Percentiles rank a stretch among this genome's conserved stretches.
Evolutionary conservation across 2,888 invertebrate species (phyloP).

Genomic region (Ochlodes sylvanus): DNA sequence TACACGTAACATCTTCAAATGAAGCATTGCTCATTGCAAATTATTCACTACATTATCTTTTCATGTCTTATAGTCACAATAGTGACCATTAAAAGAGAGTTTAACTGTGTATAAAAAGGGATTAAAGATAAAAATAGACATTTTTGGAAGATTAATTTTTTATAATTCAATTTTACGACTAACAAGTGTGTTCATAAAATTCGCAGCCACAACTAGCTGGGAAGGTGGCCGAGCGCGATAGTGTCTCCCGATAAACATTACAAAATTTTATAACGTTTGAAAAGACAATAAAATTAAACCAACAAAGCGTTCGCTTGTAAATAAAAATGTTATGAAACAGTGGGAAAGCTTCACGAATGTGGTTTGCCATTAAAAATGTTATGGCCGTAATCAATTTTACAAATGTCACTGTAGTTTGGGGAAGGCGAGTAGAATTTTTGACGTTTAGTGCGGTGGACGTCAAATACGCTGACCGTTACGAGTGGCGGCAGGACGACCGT

Average conservation of each 20-base stretch:
- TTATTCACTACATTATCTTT: too few species aligned
- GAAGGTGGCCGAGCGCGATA: constrained; percentile 22
- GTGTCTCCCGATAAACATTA: constrained; percentile 45
- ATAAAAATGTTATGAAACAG: constrained; percentile 66
- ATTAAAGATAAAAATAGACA: not conserved
- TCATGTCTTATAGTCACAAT: not conserved
- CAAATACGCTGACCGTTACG: constrained; percentile 46
- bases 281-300: constrained; percentile 69
- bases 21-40: too few species aligned
- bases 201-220: not conserved
- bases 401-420: constrained; percentile 70
- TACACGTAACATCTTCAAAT: too few species aligned
- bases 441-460: constrained; percentile 62
- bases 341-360: constrained; percentile 60
- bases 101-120: not conserved
- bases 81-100: not conserved
- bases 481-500: constrained; percentile 12
- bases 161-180: constrained; percentile 9
- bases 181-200: constrained; percentile 2
- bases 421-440: constrained; percentile 68
- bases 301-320: constrained; percentile 72
- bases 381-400: constrained; percentile 71
- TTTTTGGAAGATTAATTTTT: not conserved
- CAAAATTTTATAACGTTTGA: constrained; percentile 65
- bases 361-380: constrained; percentile 73